Conservation (phyloP, 1,140 invertebrate genomes). For the Vanessa atalanta region DNA sequence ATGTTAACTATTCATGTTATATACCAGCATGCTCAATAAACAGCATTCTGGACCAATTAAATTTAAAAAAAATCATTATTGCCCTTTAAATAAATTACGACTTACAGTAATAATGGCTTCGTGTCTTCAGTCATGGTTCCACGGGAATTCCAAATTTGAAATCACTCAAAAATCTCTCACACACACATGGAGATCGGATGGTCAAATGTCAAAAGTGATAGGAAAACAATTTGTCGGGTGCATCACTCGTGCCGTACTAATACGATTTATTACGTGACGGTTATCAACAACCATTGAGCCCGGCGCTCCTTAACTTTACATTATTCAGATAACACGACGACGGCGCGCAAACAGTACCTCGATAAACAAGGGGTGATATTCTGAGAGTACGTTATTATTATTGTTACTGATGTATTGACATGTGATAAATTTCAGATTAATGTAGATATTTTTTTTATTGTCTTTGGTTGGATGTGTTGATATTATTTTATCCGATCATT, state of each 20-base stretch:
- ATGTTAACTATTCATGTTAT: too few species aligned
- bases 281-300: slow-evolving; percentile 46
- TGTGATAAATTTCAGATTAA: background rate
- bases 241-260: slow-evolving; percentile 35
- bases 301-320: slow-evolving; percentile 57
- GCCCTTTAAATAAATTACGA: slow-evolving; percentile 18
- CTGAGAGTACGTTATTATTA: background rate
- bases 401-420: background rate
- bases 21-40: background rate
- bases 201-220: slow-evolving; percentile 32
- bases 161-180: background rate
- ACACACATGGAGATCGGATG: background rate
- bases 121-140: slow-evolving; percentile 54
- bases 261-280: slow-evolving; percentile 20
- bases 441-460: background rate
- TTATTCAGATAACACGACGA: slow-evolving; percentile 42
- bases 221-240: slow-evolving; percentile 31
- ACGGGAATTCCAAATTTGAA: background rate
- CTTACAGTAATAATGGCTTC: slow-evolving; percentile 65
- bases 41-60: too few species aligned
- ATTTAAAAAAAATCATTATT: too few species aligned
- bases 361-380: slow-evolving; percentile 33
- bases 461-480: too few species aligned
- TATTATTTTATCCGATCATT: too few species aligned
- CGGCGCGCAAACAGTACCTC: slow-evolving; percentile 48